Evolutionary conservation across 2,888 invertebrate genomes (phyloP), one percentile per base, ranked within the genome.

Genomic region (Brachypalpus laphriformis): DNA sequence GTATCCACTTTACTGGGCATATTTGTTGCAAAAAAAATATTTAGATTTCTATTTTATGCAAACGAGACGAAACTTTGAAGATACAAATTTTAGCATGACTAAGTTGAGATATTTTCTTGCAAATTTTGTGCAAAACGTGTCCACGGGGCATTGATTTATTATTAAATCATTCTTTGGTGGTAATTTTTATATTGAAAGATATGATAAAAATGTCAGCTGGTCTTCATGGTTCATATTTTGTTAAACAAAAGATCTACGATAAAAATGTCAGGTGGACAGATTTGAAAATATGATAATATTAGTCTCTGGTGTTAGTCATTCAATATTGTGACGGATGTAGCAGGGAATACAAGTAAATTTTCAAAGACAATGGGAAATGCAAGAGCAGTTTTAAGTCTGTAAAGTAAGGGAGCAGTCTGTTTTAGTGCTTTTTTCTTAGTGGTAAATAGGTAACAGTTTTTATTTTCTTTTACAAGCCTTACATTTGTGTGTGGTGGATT

Each of bases 1-100:
- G 8, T 42, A 25, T 25, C 42, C 61, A 28, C 20, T 65, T 65
- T 25, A 49, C 22, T 65, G 34, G 28, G 28, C 28, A 47, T n/a
- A 45, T 63, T 42, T 61, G 6, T 16, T 25, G 61, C 42, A n/a
- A 47, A 63, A n/a, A n/a, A 63, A 45, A 31, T 20, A 31, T 31
- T 47, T 31, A 20, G 34, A 65, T 65, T 65, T 34, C 47, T 18
- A 49, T 20, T 65, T 65, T 65, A 65, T 65, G 65, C 34, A 31
- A 49, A 65, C 20, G 45, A 49, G 18, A 3, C 18, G 18, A 14
- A 28, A 2, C n/a, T n/a, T 63, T 45, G 11, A 11, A 7, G 28
- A 25, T 4, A 25, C 2, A 25, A 25, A 25, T 9, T 40, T 31
- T 31, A 1, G 9, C 45, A 28, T 63, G 63, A 63, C 45, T 63